Percentiles rank a stretch among this genome's conserved stretches.
These are phyloP conservation scores for Mesopsocus fuscifrons DNA, from an alignment of 2,888 invertebrate species.

Conservation along the genomic window DNA sequence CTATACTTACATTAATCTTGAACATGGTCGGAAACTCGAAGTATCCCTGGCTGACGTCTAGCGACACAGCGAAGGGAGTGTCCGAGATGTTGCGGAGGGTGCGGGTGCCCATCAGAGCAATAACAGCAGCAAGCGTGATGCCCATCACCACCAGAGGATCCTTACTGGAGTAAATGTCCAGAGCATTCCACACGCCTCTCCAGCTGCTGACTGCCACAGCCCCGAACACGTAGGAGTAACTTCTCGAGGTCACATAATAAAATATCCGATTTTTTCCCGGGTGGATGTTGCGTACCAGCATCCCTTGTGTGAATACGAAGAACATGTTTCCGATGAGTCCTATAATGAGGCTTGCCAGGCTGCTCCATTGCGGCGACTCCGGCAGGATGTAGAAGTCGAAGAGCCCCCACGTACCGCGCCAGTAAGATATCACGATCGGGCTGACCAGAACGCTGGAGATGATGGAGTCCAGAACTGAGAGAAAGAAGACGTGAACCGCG, in stretches of 20 bases:
- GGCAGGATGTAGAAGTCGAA: constrained; percentile 55
- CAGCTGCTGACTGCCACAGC: constrained; percentile 73
- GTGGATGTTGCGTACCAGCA: constrained; percentile 35
- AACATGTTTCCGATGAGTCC: constrained; percentile 50
- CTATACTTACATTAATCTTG: constrained; percentile 54
- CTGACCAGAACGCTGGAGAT: constrained; percentile 55
- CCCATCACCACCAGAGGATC: constrained; percentile 38
- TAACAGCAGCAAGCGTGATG: constrained; percentile 39
- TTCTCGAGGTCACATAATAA: constrained; percentile 47
- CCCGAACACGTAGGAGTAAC: constrained; percentile 57
- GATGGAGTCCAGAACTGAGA: constrained; percentile 48
- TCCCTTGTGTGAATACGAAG: constrained; percentile 46
- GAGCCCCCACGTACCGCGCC: constrained; percentile 72
- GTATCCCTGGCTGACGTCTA: constrained; percentile 56
- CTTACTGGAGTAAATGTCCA: constrained; percentile 46
- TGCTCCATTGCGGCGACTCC: constrained; percentile 35
- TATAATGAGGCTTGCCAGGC: constrained; percentile 43
- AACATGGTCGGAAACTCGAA: constrained; percentile 76
- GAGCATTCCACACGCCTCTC: constrained; percentile 64
- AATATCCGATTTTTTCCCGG: constrained; percentile 47
- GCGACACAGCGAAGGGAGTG: constrained; percentile 58
- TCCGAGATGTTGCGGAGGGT: constrained; percentile 62
- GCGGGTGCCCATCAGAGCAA: constrained; percentile 46
- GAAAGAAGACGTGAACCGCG: constrained; percentile 31
- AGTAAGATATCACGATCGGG: constrained; percentile 66